These are phyloP conservation scores for Eristalis intricaria DNA, from an alignment of 2,888 invertebrate genomes.

Conservation along the genomic window DNA sequence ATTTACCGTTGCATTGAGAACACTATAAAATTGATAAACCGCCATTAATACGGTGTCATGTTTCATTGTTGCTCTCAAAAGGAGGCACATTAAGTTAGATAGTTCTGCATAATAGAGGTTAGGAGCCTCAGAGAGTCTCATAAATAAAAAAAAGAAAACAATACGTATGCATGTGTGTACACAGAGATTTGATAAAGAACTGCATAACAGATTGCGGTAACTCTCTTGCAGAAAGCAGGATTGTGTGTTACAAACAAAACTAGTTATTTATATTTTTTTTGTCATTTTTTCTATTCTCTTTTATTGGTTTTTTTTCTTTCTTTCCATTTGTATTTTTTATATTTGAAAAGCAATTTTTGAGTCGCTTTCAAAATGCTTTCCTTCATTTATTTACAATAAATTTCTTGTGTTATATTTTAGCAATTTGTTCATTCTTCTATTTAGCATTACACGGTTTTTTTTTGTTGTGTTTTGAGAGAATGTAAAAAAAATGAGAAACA, in stretches of 20 bases:
- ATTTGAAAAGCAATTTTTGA: background rate
- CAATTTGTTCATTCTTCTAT: conserved; percentile 25
- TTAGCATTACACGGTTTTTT: background rate
- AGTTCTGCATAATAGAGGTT: background rate
- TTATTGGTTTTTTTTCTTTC: background rate
- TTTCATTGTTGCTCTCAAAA: background rate
- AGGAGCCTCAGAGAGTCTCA: background rate
- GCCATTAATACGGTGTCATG: background rate
- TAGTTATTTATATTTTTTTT: background rate
- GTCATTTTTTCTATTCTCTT: conserved; percentile 6
- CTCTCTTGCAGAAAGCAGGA: background rate
- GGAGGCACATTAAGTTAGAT: background rate
- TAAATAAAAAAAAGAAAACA: background rate
- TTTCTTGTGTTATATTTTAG: background rate
- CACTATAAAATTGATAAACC: background rate
- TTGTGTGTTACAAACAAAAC: conserved; percentile 40
- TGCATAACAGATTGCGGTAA: conserved; percentile 9
- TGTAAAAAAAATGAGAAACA: background rate
- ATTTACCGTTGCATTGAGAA: background rate
- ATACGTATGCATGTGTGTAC: background rate
- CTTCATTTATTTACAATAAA: conserved; percentile 46
- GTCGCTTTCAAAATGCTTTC: background rate
- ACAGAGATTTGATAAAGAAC: conserved; percentile 9
- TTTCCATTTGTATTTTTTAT: conserved; percentile 1
- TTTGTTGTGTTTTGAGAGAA: background rate